Conservation (phyloP, 2,113 vertebrate species). For the Phoxinus phoxinus region DNA sequence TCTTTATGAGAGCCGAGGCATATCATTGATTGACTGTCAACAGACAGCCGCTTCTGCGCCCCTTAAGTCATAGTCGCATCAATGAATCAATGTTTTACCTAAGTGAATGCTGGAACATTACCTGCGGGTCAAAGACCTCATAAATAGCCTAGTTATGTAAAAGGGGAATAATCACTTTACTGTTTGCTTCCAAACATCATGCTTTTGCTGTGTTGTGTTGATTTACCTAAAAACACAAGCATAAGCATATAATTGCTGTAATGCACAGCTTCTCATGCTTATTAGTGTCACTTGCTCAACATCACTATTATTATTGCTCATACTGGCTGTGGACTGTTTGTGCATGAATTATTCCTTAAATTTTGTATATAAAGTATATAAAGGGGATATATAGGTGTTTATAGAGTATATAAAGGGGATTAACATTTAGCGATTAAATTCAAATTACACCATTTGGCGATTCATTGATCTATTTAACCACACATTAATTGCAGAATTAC, state of each 20-base stretch:
- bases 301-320: no score
- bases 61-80: slow-evolving; percentile 35
- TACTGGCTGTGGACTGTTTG: no score
- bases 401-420: no score
- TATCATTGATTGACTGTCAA: slow-evolving; percentile 47
- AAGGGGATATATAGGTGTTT: no score
- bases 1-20: slow-evolving; percentile 19
- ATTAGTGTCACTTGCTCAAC: not conserved
- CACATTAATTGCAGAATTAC: no score
- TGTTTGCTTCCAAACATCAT: not conserved
- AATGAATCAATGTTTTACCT: slow-evolving; percentile 43
- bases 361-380: no score
- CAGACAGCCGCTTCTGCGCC: slow-evolving; percentile 24
- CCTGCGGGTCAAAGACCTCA: slow-evolving; percentile 33
- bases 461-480: no score
- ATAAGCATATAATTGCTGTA: not conserved
- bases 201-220: not conserved
- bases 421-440: no score
- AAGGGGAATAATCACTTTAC: not conserved
- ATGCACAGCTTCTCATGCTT: not conserved
- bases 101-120: slow-evolving; percentile 24
- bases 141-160: slow-evolving; percentile 22
- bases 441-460: no score
- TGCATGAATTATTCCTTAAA: no score
- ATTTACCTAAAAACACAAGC: not conserved